phyloP scores from a whole-genome alignment of 2,888 invertebrate genomes.

The Clivina fossor region DNA sequence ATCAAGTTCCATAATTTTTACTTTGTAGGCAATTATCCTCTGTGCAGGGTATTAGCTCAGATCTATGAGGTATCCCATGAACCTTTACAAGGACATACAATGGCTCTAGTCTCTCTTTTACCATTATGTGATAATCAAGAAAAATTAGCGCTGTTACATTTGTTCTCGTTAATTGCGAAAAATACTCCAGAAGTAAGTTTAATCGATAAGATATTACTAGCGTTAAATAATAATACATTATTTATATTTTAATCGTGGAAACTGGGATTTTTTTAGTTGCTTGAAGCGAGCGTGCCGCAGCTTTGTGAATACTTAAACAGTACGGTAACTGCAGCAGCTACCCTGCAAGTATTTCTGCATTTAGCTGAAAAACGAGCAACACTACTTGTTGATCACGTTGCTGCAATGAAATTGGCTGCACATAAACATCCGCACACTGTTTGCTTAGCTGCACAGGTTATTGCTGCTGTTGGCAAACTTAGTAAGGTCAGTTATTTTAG shows the following conservation, averaged over 20 bases:
- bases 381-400: slow-evolving; percentile 70
- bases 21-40: slow-evolving; percentile 78
- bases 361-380: slow-evolving; percentile 71
- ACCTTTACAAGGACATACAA: slow-evolving; percentile 81
- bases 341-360: slow-evolving; percentile 74
- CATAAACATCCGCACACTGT: slow-evolving; percentile 67
- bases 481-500: too few relatives aligned
- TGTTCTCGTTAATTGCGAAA: slow-evolving; percentile 81
- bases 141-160: slow-evolving; percentile 77
- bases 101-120: slow-evolving; percentile 77
- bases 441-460: slow-evolving; percentile 68
- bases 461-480: slow-evolving; percentile 71
- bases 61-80: slow-evolving; percentile 87
- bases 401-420: slow-evolving; percentile 67
- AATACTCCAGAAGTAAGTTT: slow-evolving; percentile 70
- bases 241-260: slow-evolving; percentile 18
- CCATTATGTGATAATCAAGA: slow-evolving; percentile 85
- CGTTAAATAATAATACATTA: background rate
- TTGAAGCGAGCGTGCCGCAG: slow-evolving; percentile 81
- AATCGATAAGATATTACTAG: too few relatives aligned
- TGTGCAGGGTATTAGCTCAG: slow-evolving; percentile 86
- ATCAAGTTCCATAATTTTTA: slow-evolving; percentile 70
- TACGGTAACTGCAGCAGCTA: slow-evolving; percentile 62
- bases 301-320: slow-evolving; percentile 74
- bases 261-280: slow-evolving; percentile 55